Percentiles rank a stretch among this genome's conserved stretches.
Evolutionary conservation across 1,140 invertebrate genomes (phyloP).

Genomic region (Antheraea mylitta): DNA sequence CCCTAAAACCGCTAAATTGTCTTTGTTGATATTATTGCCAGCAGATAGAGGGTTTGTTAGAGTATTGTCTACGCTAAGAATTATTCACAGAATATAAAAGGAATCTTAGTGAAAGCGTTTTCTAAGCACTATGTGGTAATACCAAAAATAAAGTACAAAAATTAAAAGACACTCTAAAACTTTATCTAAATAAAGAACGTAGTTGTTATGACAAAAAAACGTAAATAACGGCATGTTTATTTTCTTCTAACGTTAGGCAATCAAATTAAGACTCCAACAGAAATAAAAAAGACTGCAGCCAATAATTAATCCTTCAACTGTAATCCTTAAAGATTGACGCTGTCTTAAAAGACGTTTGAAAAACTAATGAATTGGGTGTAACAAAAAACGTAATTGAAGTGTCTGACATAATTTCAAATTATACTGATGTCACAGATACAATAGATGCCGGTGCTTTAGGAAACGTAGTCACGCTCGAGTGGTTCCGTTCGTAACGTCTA

Average conservation of each 20-base stretch:
- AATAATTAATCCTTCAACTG: conserved; percentile 1
- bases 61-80: too few species aligned
- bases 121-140: too few species aligned
- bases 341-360: neutral
- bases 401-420: neutral
- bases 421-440: neutral
- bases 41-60: too few species aligned
- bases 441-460: neutral
- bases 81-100: too few species aligned
- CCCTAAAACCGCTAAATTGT: too few species aligned
- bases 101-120: too few species aligned
- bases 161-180: too few species aligned
- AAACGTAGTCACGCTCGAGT: neutral
- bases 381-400: neutral
- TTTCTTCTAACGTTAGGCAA: neutral
- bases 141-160: too few species aligned
- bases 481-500: neutral
- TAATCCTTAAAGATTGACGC: neutral
- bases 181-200: too few species aligned
- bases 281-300: neutral
- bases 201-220: too few species aligned
- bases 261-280: neutral
- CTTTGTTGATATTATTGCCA: too few species aligned
- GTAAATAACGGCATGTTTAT: too few species aligned
- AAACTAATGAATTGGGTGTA: neutral